Evolutionary conservation across 2,113 vertebrate genomes (phyloP).

Genomic region (Mola mola): DNA sequence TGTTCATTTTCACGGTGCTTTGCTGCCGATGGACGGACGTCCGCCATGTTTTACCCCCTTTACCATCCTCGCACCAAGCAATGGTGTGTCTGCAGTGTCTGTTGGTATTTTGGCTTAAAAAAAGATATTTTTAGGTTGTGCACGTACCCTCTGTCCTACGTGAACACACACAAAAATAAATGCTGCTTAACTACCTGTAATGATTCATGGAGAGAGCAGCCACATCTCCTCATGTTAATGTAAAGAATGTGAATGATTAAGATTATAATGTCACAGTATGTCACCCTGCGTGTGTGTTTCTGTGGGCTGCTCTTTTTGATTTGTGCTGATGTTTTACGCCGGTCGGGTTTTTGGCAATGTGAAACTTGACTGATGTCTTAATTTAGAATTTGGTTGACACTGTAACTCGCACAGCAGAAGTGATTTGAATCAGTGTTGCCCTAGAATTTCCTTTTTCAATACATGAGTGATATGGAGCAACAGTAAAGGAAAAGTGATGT

Average conservation of each 20-base stretch:
- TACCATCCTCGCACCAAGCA: slow-evolving; percentile 8
- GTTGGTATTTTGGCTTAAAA: too few species aligned
- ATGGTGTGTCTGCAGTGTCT: not conserved
- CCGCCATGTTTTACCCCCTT: not conserved
- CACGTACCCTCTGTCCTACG: not conserved
- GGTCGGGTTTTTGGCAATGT: too few species aligned
- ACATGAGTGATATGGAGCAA: too few species aligned
- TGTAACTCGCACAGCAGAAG: too few species aligned
- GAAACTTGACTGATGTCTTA: too few species aligned
- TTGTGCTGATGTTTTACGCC: too few species aligned
- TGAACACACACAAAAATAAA: slow-evolving; percentile 27
- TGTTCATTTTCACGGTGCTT: slow-evolving; percentile 23
- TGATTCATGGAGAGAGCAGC: slow-evolving; percentile 31
- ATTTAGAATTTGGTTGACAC: too few species aligned
- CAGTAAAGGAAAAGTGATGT: too few species aligned
- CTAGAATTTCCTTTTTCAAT: too few species aligned
- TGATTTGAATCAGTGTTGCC: too few species aligned
- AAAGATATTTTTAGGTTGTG: not conserved
- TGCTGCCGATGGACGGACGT: slow-evolving; percentile 6
- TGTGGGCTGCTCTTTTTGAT: too few species aligned
- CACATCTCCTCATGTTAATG: slow-evolving; percentile 62
- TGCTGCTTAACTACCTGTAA: slow-evolving; percentile 36
- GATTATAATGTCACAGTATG: slow-evolving; percentile 51
- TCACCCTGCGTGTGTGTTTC: slow-evolving; percentile 12
- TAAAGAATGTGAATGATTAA: slow-evolving; percentile 76